Conservation (phyloP, 2,888 invertebrate species). For the Ennomos erosarius region DNA sequence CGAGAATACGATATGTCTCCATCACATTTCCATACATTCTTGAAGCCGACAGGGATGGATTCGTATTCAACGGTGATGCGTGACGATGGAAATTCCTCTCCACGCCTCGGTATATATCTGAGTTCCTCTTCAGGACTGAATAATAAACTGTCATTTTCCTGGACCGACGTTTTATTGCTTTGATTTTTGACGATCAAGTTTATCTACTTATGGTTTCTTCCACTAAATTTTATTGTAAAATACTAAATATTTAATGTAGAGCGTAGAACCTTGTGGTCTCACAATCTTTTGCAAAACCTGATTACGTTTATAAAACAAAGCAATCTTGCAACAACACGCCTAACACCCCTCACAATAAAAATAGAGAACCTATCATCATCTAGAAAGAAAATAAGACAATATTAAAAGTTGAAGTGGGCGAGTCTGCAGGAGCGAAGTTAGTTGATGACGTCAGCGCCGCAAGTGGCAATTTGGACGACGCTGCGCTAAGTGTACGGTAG, state of each 20-base stretch:
- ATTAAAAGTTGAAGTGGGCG: constrained; percentile 40
- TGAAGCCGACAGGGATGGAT: constrained; percentile 62
- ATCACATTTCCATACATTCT: constrained; percentile 75
- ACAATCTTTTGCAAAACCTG: too few relatives aligned
- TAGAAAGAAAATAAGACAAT: constrained; percentile 34
- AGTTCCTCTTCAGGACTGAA: constrained; percentile 26
- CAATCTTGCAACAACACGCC: background rate
- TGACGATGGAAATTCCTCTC: constrained; percentile 61
- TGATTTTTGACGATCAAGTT: background rate
- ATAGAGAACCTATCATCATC: constrained; percentile 20
- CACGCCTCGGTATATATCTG: constrained; percentile 46
- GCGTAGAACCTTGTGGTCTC: too few relatives aligned
- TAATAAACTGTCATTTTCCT: constrained; percentile 28
- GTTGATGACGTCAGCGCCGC: constrained; percentile 40
- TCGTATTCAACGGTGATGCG: constrained; percentile 65
- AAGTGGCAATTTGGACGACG: constrained; percentile 55
- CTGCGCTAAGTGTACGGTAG: constrained; percentile 44
- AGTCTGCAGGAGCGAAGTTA: constrained; percentile 30
- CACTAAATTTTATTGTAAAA: too few relatives aligned
- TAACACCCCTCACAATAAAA: constrained; percentile 16
- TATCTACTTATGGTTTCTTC: too few relatives aligned
- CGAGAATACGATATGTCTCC: constrained; percentile 76
- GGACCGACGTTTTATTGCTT: constrained; percentile 21
- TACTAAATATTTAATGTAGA: too few relatives aligned
- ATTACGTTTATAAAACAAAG: too few relatives aligned